A percentile compares a stretch with the other conserved stretches of the same genome.
These are phyloP conservation scores for Sciaenops ocellatus DNA, from an alignment of 2,797 vertebrate genomes.

Conservation along the genomic window DNA sequence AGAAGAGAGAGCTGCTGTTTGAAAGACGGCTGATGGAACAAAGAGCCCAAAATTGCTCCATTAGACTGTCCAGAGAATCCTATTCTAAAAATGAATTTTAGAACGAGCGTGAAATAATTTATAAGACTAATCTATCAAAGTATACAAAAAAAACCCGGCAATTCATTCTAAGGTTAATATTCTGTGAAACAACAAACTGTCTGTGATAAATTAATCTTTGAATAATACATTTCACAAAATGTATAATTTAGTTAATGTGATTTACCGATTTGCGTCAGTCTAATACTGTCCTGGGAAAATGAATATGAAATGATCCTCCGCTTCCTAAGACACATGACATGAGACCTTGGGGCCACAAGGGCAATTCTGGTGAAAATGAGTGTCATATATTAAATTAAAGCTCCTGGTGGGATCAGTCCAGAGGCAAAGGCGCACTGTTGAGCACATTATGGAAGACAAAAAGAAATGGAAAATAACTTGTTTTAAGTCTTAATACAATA, in stretches of 20 bases:
- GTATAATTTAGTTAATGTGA: conserved; percentile 78
- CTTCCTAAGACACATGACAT: conserved; percentile 39
- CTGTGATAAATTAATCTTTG: conserved; percentile 75
- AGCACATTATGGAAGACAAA: conserved; percentile 47
- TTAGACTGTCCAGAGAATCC: conserved; percentile 74
- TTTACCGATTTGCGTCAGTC: conserved; percentile 64
- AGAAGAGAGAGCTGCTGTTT: conserved; percentile 42
- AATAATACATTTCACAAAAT: conserved; percentile 80
- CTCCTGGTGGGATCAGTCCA: conserved; percentile 52
- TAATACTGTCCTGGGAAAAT: conserved; percentile 53
- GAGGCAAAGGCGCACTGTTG: conserved; percentile 41
- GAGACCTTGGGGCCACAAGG: conserved; percentile 59
- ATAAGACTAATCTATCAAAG: conserved; percentile 79
- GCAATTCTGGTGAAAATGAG: conserved; percentile 55
- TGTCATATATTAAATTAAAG: conserved; percentile 70
- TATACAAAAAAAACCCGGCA: conserved; percentile 66
- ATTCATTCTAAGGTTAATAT: conserved; percentile 74
- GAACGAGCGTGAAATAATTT: conserved; percentile 74
- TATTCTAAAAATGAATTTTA: conserved; percentile 66
- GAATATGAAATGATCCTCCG: conserved; percentile 49
- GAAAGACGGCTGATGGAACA: conserved; percentile 70
- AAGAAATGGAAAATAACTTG: conserved; percentile 30
- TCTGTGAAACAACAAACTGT: conserved; percentile 77
- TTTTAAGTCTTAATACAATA: conserved; percentile 39
- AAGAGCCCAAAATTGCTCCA: conserved; percentile 74